Evolutionary conservation across 23 tunicate species (phyloP), one percentile per base, ranked within the genome.

Genomic region (Clavelina lepadiformis): DNA sequence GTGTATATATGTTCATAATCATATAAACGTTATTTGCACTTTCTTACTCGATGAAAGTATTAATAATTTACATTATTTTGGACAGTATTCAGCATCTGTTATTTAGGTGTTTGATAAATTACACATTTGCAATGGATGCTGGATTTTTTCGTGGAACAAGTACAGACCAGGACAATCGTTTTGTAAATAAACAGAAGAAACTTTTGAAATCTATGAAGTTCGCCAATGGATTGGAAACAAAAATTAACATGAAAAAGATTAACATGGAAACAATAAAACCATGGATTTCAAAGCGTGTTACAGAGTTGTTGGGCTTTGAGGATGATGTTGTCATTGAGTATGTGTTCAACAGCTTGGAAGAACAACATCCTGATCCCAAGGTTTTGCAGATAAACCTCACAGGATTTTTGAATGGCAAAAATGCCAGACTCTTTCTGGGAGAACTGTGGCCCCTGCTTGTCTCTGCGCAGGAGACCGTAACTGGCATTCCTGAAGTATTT

Each of bases 251-350:
- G 86, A 56, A 59, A 11, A 91, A 91, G 58, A 73, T 91, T 0
- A 77, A 77, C 28, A 38, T 82, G 76, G 98, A 91, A 31, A 78
- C 92, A 0, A 55, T 91, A 33, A 91, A 83, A 53, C 98, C 98
- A 0, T 91, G 98, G 98, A 77, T 91, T 51, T 67, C 82, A 1
- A 35, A 91, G 44, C 71, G 60, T 33, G 63, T 91, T 18, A 91
- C 98, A 0, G 79, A 91, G 56, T 74, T 91, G 56, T 59, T 91
- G 52, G 82, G 88, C 5, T 91, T 91, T 51, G 98, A 91, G 49
- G 98, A 91, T 71, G 98, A 91, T 65, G 98, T 91, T 27, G 93
- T 91, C 13, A 83, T 91, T 31, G 98, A 65, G 21, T 91, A 67
- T 66, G 82, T 83, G 28, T 89, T 34, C 50, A 89, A 89, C 71